Percentiles rank a stretch among this genome's conserved stretches.
Evolutionary conservation across 2,888 invertebrate species (phyloP).

Genomic region (Odontocolon sp.): DNA sequence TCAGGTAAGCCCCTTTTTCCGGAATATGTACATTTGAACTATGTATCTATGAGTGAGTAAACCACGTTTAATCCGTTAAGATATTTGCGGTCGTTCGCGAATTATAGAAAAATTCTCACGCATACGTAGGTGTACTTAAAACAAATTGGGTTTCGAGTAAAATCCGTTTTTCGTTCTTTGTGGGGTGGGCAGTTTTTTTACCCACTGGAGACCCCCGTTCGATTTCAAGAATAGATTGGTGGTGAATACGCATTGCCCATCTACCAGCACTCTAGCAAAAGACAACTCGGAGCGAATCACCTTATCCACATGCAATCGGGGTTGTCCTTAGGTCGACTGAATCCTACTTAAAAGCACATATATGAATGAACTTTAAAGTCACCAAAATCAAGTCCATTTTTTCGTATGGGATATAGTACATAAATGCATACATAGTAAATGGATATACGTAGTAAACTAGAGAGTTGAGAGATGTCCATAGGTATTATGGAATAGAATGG

Average conservation of each 20-base stretch:
- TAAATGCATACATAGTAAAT: neutral
- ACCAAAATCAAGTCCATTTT: too few relatives aligned
- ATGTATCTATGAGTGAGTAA: constrained; percentile 32
- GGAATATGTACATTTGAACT: neutral
- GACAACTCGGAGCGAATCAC: constrained; percentile 68
- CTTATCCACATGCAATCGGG: constrained; percentile 78
- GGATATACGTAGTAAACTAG: neutral
- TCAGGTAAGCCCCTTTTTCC: constrained; percentile 71
- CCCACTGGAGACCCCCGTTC: constrained; percentile 73
- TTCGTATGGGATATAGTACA: constrained; percentile 3
- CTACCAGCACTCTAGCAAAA: neutral
- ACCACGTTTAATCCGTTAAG: neutral
- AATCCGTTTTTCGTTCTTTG: constrained; percentile 6
- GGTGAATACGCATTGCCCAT: constrained; percentile 19
- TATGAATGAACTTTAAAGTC: too few relatives aligned
- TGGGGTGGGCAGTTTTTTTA: neutral
- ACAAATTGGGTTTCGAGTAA: constrained; percentile 48
- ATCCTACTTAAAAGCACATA: constrained; percentile 15
- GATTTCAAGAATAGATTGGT: constrained; percentile 73
- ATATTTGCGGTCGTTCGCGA: neutral
- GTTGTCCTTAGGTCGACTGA: constrained; percentile 78
- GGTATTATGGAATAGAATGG: constrained; percentile 80
- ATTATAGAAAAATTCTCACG: neutral
- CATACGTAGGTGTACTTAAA: constrained; percentile 29
- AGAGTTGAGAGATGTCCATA: constrained; percentile 36